Evolutionary conservation across 2,888 invertebrate species (phyloP).

Genomic region (Sceliomorpha sp.): DNA sequence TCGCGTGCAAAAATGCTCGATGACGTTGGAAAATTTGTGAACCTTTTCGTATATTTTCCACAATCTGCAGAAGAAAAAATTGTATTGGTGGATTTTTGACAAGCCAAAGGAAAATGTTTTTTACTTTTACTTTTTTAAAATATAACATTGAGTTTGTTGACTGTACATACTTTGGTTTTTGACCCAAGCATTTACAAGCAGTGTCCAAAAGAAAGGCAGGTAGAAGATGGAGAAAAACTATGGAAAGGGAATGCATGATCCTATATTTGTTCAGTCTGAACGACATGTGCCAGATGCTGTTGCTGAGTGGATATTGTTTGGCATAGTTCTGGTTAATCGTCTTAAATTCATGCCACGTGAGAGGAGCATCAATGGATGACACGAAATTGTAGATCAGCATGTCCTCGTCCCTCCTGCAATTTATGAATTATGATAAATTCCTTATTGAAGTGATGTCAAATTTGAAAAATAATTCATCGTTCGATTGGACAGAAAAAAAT

Average conservation of each 20-base stretch:
- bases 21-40: conserved; percentile 87
- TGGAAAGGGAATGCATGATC: conserved; percentile 81
- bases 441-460: background rate
- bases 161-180: conserved; percentile 85
- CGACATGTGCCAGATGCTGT: conserved; percentile 83
- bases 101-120: background rate
- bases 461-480: background rate
- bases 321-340: conserved; percentile 82
- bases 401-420: conserved; percentile 72
- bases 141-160: no score
- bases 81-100: background rate
- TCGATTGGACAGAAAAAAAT: no score
- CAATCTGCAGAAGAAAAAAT: conserved; percentile 82
- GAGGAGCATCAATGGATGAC: conserved; percentile 88
- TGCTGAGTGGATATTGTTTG: conserved; percentile 81
- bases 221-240: conserved; percentile 85
- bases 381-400: conserved; percentile 91
- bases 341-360: conserved; percentile 89
- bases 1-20: conserved; percentile 88
- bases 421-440: background rate
- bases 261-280: conserved; percentile 83
- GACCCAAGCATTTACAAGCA: conserved; percentile 83
- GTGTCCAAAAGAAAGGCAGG: conserved; percentile 87
- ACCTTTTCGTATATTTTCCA: conserved; percentile 89
- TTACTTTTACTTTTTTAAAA: background rate